Evolutionary conservation across 1,140 invertebrate genomes (phyloP), one percentile per base, ranked within the genome.

Genomic region (Nylanderia fulva): DNA sequence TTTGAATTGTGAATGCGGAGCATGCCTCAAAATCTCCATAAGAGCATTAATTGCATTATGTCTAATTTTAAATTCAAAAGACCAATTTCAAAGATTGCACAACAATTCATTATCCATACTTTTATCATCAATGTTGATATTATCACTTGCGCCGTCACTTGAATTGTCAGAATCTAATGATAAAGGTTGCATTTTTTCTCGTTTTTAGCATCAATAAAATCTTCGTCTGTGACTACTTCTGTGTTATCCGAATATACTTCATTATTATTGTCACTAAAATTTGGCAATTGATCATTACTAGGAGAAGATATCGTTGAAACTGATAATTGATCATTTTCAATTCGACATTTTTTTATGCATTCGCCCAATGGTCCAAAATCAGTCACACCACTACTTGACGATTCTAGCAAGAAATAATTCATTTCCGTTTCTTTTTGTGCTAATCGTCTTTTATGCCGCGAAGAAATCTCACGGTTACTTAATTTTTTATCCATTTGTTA

Each of bases 31-130:
- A 68, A 68, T 68, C 27, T 48, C 2, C 39, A 68, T 68, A 18
- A 69, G 42, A 69, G 42, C 66, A 69, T 69, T 69, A 48, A 69
- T 69, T 48, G 24, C 66, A 18, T 48, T 69, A 69, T 48, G 42
- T 7, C 7, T 52, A 48, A 69, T 69, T 69, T 69, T 69, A 69
- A 48, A 69, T 29, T 48, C 24, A 48, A 48, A 69, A 69, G 15
- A 69, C 66, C 42, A 69, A 69, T 69, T 69, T 9, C 24, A 24
- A 69, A 69, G 66, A 69, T 69, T 0, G 15, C 15, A 0, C 13
- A 69, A 69, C 42, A 69, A 69, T 69, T 48, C 24, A 8, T 69
- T 69, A n/a, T 69, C 42, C 63, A 42, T 69, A 27, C 2, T n/a
- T 48, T 66, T 2, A 66, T 66, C 64, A 15, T 66, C 21, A 69